A percentile compares a stretch with the other conserved stretches of the same genome.
Conservation (phyloP, 1,140 invertebrate species). For the Carcinoscorpius rotundicauda region DNA sequence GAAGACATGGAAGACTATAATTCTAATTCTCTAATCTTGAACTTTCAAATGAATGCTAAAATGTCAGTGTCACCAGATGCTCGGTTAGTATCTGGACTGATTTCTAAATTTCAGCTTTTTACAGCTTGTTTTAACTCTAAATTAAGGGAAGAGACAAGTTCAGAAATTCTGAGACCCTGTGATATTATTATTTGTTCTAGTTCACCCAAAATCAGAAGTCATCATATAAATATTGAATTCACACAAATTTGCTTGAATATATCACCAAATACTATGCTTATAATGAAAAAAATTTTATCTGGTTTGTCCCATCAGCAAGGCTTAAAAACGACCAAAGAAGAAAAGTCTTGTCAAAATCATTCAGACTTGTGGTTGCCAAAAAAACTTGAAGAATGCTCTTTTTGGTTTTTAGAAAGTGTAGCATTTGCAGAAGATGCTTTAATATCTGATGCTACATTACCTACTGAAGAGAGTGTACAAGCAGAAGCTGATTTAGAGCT, state of each 20-base stretch:
- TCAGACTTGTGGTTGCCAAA: conserved; percentile 57
- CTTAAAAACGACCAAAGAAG: too few relatives aligned
- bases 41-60: conserved; percentile 44
- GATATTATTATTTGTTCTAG: conserved; percentile 53
- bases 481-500: conserved; percentile 8
- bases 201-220: conserved; percentile 48
- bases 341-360: conserved; percentile 35
- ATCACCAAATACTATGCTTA: conserved; percentile 67
- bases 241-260: conserved; percentile 72
- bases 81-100: conserved; percentile 39
- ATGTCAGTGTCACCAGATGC: conserved; percentile 28
- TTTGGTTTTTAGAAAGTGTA: conserved; percentile 69
- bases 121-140: conserved; percentile 56
- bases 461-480: conserved; percentile 11
- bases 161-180: conserved; percentile 58
- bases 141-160: conserved; percentile 40
- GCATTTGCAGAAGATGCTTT: neutral
- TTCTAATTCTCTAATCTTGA: conserved; percentile 75
- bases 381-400: conserved; percentile 47
- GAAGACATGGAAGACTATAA: conserved; percentile 74
- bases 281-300: conserved; percentile 46
- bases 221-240: conserved; percentile 49
- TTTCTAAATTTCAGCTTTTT: conserved; percentile 62
- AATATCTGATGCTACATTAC: neutral
- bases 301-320: too few relatives aligned